Evolutionary conservation across 2,888 invertebrate genomes (phyloP).

Genomic region (Sympetrum striolatum): DNA sequence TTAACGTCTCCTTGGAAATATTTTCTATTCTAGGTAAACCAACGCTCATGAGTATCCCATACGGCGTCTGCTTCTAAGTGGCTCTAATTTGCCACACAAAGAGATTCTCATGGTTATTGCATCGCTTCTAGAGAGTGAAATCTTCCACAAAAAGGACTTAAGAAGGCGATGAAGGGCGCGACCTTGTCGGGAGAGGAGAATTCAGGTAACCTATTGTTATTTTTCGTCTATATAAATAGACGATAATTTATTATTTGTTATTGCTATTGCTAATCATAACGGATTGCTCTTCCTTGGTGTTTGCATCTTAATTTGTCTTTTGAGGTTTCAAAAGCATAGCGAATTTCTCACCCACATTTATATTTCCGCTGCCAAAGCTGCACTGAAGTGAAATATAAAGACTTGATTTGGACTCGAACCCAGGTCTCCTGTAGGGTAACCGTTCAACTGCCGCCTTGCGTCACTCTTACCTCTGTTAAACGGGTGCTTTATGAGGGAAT

Average conservation of each 20-base stretch:
- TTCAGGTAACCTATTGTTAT: neutral
- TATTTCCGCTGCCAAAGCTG: too few relatives aligned
- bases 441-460: too few relatives aligned
- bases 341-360: too few relatives aligned
- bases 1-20: neutral
- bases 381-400: too few relatives aligned
- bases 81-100: neutral
- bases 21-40: neutral
- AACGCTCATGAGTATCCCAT: neutral
- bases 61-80: neutral
- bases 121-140: neutral
- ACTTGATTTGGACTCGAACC: too few relatives aligned
- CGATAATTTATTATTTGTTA: neutral
- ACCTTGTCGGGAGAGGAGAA: neutral
- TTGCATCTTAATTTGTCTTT: too few relatives aligned
- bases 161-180: neutral
- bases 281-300: neutral
- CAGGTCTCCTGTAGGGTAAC: too few relatives aligned
- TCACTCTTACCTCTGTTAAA: too few relatives aligned
- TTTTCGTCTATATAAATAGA: neutral
- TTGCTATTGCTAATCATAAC: neutral
- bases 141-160: neutral
- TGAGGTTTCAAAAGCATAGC: too few relatives aligned
- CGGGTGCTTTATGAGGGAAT: too few relatives aligned
- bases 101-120: neutral